Conservation (phyloP, 2,888 invertebrate genomes). For the Sarcophaga carnaria region DNA sequence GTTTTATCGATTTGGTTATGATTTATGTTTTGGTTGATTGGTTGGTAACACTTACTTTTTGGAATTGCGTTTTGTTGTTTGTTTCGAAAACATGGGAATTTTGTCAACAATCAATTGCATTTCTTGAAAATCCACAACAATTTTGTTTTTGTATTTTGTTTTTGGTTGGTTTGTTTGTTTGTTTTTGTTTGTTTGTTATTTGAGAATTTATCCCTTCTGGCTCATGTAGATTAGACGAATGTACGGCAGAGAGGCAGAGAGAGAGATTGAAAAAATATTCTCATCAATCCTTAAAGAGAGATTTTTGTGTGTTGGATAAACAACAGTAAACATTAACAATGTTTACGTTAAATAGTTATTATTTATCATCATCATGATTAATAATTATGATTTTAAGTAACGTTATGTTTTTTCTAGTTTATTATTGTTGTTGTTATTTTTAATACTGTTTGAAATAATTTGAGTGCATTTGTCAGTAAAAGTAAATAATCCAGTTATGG, state of each 20-base stretch:
- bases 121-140: constrained; percentile 74
- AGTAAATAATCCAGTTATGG: constrained; percentile 50
- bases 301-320: not conserved
- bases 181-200: not conserved
- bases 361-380: not conserved
- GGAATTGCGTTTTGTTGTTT: constrained; percentile 82
- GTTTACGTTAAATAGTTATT: no score
- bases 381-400: constrained; percentile 9
- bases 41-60: constrained; percentile 79
- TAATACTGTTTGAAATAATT: constrained; percentile 64
- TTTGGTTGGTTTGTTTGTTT: no score
- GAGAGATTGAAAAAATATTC: constrained; percentile 45
- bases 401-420: constrained; percentile 28
- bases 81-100: constrained; percentile 82
- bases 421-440: constrained; percentile 18
- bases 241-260: not conserved
- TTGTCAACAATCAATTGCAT: constrained; percentile 82
- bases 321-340: no score
- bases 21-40: constrained; percentile 28
- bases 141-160: not conserved
- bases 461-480: not conserved
- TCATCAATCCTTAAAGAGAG: constrained; percentile 37
- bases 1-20: not conserved
- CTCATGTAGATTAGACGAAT: constrained; percentile 7
- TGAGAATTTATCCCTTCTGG: constrained; percentile 13